A percentile compares a stretch with the other conserved stretches of the same genome.
Conservation (phyloP, 2,888 invertebrate species). For the Bellardia bayeri region DNA sequence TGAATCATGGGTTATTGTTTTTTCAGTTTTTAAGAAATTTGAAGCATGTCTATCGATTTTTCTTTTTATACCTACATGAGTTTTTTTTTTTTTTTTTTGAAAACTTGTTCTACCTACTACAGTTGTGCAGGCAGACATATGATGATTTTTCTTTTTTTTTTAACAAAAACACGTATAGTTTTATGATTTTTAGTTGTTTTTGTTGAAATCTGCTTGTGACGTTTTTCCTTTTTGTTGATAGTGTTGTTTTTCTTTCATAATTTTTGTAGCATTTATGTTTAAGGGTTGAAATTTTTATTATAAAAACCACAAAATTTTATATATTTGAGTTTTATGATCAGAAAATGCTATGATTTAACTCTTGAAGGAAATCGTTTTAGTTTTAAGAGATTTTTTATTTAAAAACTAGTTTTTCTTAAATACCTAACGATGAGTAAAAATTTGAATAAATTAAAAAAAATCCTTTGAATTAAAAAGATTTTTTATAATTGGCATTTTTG, state of each 20-base stretch:
- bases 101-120: constrained; percentile 36
- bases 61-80: constrained; percentile 49
- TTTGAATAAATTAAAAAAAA: too few relatives aligned
- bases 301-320: background rate
- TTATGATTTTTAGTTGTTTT: constrained; percentile 21
- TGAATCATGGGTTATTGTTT: constrained; percentile 33
- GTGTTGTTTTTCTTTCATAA: background rate
- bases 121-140: constrained; percentile 41
- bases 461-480: too few relatives aligned
- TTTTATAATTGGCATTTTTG: too few relatives aligned
- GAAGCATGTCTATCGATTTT: constrained; percentile 63
- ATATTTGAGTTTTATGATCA: background rate
- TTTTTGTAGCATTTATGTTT: background rate
- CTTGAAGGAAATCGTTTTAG: background rate
- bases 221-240: constrained; percentile 41
- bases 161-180: constrained; percentile 13
- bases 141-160: constrained; percentile 23
- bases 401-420: background rate
- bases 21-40: constrained; percentile 30
- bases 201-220: constrained; percentile 59
- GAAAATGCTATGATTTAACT: background rate
- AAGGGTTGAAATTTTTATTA: constrained; percentile 39
- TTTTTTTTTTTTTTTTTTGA: constrained; percentile 45
- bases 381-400: too few relatives aligned
- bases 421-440: background rate